Percentiles rank a stretch among this genome's conserved stretches.
Conservation (phyloP, 2,113 vertebrate species). For the Channa argus region DNA sequence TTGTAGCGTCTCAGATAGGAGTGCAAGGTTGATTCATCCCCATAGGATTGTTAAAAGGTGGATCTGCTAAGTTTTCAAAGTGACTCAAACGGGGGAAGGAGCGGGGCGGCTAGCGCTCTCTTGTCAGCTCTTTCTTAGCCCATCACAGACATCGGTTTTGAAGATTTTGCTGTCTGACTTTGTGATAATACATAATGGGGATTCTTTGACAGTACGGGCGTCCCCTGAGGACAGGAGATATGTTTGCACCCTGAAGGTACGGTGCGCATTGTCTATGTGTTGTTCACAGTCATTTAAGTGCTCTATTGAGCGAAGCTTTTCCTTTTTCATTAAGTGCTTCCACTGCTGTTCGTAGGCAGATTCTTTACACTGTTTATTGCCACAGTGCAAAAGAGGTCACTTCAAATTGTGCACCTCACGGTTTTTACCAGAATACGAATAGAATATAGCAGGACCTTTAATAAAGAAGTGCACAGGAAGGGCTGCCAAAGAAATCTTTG, state of each 20-base stretch:
- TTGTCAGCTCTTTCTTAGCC: conserved; percentile 78
- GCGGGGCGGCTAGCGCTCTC: conserved; percentile 45
- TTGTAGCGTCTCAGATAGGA: conserved; percentile 70
- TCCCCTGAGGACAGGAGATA: conserved; percentile 57
- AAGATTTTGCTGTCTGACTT: conserved; percentile 78
- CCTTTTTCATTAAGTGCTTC: conserved; percentile 35
- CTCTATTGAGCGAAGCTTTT: conserved; percentile 34
- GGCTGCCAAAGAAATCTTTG: conserved; percentile 10
- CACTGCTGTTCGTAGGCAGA: neutral
- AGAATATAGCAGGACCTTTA: neutral
- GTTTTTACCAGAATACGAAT: conserved; percentile 29
- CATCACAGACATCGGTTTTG: conserved; percentile 73
- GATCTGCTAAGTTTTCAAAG: conserved; percentile 78
- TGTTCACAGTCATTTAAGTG: conserved; percentile 41
- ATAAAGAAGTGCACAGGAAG: neutral
- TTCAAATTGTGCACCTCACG: conserved; percentile 14
- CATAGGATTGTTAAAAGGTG: conserved; percentile 74
- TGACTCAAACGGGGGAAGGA: conserved; percentile 57
- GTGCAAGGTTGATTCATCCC: conserved; percentile 74
- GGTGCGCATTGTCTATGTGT: conserved; percentile 18
- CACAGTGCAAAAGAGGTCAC: conserved; percentile 24
- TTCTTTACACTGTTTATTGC: conserved; percentile 19
- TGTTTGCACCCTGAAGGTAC: conserved; percentile 53
- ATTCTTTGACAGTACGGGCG: conserved; percentile 58
- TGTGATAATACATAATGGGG: conserved; percentile 73